Conservation (phyloP, 2,797 vertebrate species). For the Simalia tracyae region DNA sequence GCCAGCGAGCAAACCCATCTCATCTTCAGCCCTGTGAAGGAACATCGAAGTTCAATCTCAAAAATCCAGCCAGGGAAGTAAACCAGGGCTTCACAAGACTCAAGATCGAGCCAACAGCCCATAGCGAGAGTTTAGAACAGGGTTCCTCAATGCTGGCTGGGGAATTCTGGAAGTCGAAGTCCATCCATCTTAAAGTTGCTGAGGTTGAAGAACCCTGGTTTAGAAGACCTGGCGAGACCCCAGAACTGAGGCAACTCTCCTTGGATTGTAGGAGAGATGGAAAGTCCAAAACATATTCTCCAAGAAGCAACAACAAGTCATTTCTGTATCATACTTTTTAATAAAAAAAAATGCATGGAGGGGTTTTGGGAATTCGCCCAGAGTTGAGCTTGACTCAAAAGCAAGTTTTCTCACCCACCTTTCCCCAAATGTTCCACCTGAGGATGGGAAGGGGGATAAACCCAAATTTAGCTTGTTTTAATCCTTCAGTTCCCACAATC, state of each 20-base stretch:
- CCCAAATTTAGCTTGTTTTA: slow-evolving; percentile 46
- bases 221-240: neutral
- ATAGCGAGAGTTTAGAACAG: neutral
- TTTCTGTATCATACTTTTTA: no score
- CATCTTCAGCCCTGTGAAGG: slow-evolving; percentile 39
- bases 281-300: neutral
- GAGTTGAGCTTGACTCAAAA: no score
- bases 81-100: neutral
- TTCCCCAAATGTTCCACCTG: neutral
- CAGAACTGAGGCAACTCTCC: neutral
- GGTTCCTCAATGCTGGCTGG: no score
- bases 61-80: neutral
- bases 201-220: no score
- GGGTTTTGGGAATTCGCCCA: no score
- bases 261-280: neutral
- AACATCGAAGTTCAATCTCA: slow-evolving; percentile 15
- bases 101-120: neutral
- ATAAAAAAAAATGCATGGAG: no score
- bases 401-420: no score
- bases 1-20: slow-evolving; percentile 41
- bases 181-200: no score
- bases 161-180: no score
- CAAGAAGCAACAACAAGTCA: no score
- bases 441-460: neutral
- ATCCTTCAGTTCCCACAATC: slow-evolving; percentile 48